Percentiles rank a stretch among this genome's conserved stretches.
Evolutionary conservation across 2,113 vertebrate species (phyloP).

Genomic region (Phocoena phocoena): DNA sequence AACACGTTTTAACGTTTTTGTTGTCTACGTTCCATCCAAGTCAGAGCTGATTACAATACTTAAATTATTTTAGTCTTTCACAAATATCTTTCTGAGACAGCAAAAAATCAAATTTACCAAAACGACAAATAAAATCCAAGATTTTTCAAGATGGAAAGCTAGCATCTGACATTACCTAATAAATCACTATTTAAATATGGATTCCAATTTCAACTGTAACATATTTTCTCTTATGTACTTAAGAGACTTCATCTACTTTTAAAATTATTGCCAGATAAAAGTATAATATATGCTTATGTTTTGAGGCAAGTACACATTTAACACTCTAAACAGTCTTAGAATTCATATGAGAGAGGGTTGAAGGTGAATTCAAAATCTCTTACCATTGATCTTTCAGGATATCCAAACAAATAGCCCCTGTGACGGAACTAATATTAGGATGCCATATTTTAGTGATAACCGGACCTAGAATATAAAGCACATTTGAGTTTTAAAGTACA

Average conservation of each 20-base stretch:
- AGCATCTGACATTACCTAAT: neutral
- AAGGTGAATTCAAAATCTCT: constrained; percentile 79
- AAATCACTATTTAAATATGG: neutral
- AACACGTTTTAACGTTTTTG: neutral
- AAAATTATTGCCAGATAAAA: neutral
- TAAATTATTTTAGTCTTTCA: neutral
- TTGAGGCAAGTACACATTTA: neutral
- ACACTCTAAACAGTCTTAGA: constrained; percentile 4
- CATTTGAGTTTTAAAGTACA: constrained; percentile 64
- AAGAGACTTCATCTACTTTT: neutral
- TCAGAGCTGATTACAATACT: constrained; percentile 3
- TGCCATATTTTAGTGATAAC: constrained; percentile 99
- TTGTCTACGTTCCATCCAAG: neutral
- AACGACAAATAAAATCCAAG: constrained; percentile 42
- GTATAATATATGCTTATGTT: neutral
- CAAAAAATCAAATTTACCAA: constrained; percentile 34
- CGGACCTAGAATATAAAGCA: constrained; percentile 91
- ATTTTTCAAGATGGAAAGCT: constrained; percentile 30
- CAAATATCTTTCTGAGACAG: constrained; percentile 7
- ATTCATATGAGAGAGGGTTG: constrained; percentile 29
- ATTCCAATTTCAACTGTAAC: neutral
- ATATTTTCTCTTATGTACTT: neutral
- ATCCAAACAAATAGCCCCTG: constrained; percentile 99
- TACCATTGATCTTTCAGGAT: constrained; percentile 99
- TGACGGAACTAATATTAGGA: constrained; percentile 99